Conservation (phyloP, 1,140 invertebrate genomes). For the Neotoxoptera formosana region DNA sequence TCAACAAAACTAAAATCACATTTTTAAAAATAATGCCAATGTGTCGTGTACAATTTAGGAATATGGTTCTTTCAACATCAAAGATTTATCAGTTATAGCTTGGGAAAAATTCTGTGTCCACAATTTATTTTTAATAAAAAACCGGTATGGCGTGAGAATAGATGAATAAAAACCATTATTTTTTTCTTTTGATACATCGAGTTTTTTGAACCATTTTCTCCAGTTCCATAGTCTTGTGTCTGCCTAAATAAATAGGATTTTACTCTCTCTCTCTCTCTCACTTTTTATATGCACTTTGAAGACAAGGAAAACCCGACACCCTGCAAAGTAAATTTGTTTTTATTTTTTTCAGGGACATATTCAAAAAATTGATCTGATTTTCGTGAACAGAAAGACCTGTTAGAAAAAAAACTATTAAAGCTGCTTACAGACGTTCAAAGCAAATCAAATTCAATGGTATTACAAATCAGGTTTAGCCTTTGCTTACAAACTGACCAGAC, state of each 20-base stretch:
- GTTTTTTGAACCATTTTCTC: neutral
- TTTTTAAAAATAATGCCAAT: neutral
- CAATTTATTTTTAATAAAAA: slow-evolving; percentile 46
- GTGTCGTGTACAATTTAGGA: neutral
- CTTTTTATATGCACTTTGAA: neutral
- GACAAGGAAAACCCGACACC: neutral
- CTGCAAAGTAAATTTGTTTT: neutral
- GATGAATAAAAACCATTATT: neutral
- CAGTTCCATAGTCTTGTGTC: neutral
- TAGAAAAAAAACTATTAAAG: neutral
- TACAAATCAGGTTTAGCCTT: neutral
- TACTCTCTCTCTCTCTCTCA: neutral
- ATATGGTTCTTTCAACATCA: neutral
- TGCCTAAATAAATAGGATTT: slow-evolving; percentile 43
- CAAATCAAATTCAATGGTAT: neutral
- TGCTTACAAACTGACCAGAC: neutral
- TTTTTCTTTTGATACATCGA: slow-evolving; percentile 34
- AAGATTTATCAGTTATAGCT: neutral
- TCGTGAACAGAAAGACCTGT: neutral
- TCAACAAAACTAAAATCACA: neutral
- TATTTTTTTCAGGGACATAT: neutral
- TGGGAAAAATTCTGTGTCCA: neutral
- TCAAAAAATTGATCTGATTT: slow-evolving; percentile 2
- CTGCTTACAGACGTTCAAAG: neutral
- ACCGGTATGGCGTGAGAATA: too few relatives aligned